A percentile compares a stretch with the other conserved stretches of the same genome.
Conservation (phyloP, 2,888 invertebrate genomes). For the Amblyteles armatorius region DNA sequence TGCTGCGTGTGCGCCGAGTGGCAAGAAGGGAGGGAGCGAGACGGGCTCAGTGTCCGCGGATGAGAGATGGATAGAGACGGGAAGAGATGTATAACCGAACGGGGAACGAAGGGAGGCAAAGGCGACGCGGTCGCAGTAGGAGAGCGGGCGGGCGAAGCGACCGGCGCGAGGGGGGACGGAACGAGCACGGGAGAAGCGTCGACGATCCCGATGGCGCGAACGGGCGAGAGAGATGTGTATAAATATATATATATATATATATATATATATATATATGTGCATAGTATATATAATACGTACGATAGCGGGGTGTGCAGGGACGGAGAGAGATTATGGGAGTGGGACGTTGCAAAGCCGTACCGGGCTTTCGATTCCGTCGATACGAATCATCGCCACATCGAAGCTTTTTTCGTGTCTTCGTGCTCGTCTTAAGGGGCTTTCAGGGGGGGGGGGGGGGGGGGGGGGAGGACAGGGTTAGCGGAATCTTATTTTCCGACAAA, state of each 20-base stretch:
- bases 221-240: slow-evolving; percentile 1
- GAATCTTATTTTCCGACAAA: too few relatives aligned
- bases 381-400: slow-evolving; percentile 21
- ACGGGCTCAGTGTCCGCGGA: slow-evolving; percentile 16
- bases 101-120: slow-evolving; percentile 71
- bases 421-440: not conserved
- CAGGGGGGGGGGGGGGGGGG: too few relatives aligned
- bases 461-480: too few relatives aligned
- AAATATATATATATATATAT: slow-evolving; percentile 1
- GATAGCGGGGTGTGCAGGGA: slow-evolving; percentile 37
- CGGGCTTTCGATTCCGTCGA: slow-evolving; percentile 46
- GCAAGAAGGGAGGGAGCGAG: slow-evolving; percentile 16
- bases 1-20: slow-evolving; percentile 59
- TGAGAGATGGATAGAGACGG: slow-evolving; percentile 45
- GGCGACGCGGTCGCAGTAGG: slow-evolving; percentile 44
- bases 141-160: slow-evolving; percentile 38
- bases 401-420: not conserved
- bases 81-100: slow-evolving; percentile 53
- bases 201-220: slow-evolving; percentile 25
- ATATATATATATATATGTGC: slow-evolving; percentile 1
- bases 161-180: slow-evolving; percentile 29
- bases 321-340: slow-evolving; percentile 61
- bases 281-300: not conserved
- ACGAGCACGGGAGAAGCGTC: slow-evolving; percentile 39
- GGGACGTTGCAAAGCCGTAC: slow-evolving; percentile 51